Evolutionary conservation across 2,888 invertebrate species (phyloP).

Genomic region (Drosophila barbarae): DNA sequence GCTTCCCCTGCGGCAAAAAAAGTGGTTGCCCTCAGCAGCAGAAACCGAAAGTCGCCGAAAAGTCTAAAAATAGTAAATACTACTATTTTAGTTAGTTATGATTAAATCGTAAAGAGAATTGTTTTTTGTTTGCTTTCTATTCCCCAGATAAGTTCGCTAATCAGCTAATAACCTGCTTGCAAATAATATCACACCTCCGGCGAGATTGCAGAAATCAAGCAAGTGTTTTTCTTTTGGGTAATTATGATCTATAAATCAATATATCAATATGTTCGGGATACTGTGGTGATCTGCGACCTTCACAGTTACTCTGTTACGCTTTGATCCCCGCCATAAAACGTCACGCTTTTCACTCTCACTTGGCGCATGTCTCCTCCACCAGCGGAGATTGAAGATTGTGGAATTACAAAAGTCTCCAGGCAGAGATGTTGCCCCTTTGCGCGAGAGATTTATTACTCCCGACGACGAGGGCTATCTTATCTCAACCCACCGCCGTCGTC

Average conservation of each 20-base stretch:
- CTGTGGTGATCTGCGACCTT: not conserved
- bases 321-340: conserved; percentile 1
- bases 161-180: not conserved
- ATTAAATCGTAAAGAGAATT: not conserved
- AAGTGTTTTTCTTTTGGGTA: not conserved
- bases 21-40: not conserved
- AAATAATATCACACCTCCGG: not conserved
- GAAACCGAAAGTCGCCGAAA: too few species aligned
- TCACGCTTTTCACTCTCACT: conserved; percentile 23
- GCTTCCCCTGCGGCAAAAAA: not conserved
- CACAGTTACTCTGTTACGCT: conserved; percentile 3
- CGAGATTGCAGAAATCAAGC: not conserved
- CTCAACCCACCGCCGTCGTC: conserved; percentile 10
- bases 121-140: not conserved
- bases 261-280: not conserved
- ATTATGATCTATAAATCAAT: not conserved
- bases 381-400: conserved; percentile 3
- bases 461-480: conserved; percentile 16
- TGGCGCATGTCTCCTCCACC: conserved; percentile 6
- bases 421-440: conserved; percentile 14
- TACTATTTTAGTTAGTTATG: not conserved
- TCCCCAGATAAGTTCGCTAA: not conserved
- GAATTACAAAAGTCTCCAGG: conserved; percentile 17
- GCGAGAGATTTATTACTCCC: conserved; percentile 18
- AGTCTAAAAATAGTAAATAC: not conserved